Evolutionary conservation across 2,113 vertebrate species (phyloP).

Genomic region (Acrocephalus kingi): DNA sequence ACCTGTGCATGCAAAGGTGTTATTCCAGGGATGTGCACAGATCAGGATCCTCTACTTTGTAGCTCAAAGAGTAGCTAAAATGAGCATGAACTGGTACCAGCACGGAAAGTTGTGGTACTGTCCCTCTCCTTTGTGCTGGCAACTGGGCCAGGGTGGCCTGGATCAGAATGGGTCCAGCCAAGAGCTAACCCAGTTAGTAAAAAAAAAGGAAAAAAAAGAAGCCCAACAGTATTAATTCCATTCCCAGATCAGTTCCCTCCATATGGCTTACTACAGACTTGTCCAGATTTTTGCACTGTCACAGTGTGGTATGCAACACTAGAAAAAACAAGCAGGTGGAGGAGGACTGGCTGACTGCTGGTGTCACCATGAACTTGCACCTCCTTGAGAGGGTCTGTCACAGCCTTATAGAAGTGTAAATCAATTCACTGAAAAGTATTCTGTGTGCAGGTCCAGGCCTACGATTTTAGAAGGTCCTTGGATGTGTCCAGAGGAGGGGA

Average conservation of each 20-base stretch:
- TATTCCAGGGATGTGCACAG: neutral
- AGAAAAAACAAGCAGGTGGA: neutral
- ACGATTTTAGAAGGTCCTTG: neutral
- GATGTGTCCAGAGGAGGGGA: neutral
- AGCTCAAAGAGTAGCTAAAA: neutral
- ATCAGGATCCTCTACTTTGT: neutral
- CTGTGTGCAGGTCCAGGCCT: neutral
- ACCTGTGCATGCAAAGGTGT: neutral
- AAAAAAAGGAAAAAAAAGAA: neutral
- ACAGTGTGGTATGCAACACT: neutral
- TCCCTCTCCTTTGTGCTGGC: neutral
- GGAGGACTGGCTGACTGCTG: neutral
- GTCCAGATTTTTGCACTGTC: neutral
- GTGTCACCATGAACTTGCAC: neutral
- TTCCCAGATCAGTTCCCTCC: neutral
- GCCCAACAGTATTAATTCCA: neutral
- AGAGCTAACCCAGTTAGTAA: constrained; percentile 12
- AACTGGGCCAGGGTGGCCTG: neutral
- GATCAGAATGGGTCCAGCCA: neutral
- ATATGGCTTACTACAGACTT: neutral
- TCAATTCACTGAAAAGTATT: neutral
- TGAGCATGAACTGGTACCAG: neutral
- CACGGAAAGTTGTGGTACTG: neutral
- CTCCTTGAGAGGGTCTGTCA: neutral
- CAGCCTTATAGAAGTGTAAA: neutral